Percentiles rank a stretch among this genome's conserved stretches.
Conservation (phyloP, 1,140 invertebrate species). For the Solenopsis fugax region DNA sequence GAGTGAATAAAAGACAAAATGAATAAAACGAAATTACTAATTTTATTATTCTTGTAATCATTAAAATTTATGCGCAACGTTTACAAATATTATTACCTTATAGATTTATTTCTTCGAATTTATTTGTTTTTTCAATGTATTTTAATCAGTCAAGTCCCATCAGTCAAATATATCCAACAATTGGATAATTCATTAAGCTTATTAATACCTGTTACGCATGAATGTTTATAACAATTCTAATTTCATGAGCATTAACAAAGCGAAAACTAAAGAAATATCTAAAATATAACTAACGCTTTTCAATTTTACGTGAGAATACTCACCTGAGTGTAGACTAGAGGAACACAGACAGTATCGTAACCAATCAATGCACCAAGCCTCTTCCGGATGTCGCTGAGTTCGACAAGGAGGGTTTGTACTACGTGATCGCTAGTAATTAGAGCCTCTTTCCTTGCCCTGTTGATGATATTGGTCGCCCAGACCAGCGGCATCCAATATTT, state of each 20-base stretch:
- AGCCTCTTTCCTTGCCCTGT: conserved; percentile 93
- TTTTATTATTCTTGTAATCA: conserved; percentile 14
- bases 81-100: background rate
- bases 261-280: background rate
- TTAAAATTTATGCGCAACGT: background rate
- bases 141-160: background rate
- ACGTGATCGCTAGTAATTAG: conserved; percentile 94
- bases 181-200: background rate
- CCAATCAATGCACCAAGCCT: conserved; percentile 93
- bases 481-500: conserved; percentile 97
- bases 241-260: background rate
- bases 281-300: background rate
- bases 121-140: background rate
- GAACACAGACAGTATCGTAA: conserved; percentile 99
- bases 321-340: conserved; percentile 99
- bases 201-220: background rate
- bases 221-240: background rate
- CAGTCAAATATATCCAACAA: background rate
- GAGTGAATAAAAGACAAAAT: background rate
- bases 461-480: conserved; percentile 96
- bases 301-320: conserved; percentile 67
- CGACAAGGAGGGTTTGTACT: conserved; percentile 93
- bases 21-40: background rate
- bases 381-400: conserved; percentile 93
- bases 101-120: background rate